Percentiles rank a stretch among this genome's conserved stretches.
These are phyloP conservation scores for Junonia oenone DNA, from an alignment of 2,888 invertebrate species.

Conservation along the genomic window DNA sequence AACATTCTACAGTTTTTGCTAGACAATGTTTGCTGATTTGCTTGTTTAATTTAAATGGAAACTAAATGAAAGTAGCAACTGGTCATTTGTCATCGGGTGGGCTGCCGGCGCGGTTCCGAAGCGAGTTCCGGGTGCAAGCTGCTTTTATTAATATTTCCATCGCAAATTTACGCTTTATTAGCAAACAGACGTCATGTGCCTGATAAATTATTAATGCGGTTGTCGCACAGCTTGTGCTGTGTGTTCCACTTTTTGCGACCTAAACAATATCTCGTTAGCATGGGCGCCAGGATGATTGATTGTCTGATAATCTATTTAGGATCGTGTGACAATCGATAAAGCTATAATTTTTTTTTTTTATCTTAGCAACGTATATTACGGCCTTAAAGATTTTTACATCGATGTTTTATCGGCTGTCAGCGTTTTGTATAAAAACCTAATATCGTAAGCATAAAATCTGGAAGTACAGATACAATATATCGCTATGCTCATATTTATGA, in stretches of 20 bases:
- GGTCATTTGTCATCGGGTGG: constrained; percentile 70
- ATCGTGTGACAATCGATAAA: neutral
- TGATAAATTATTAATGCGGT: constrained; percentile 80
- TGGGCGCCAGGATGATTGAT: constrained; percentile 15
- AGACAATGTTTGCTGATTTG: constrained; percentile 31
- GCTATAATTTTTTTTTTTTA: neutral
- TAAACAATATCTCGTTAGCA: constrained; percentile 26
- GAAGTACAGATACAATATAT: constrained; percentile 24
- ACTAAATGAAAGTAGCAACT: constrained; percentile 67
- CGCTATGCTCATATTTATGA: constrained; percentile 28
- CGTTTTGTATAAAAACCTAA: constrained; percentile 14
- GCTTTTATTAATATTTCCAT: constrained; percentile 79
- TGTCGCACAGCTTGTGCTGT: constrained; percentile 60
- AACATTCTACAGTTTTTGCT: neutral
- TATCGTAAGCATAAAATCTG: constrained; percentile 22
- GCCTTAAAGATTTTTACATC: neutral
- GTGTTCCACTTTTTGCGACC: constrained; percentile 54
- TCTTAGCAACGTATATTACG: neutral
- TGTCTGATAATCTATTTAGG: constrained; percentile 5
- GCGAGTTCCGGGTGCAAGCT: constrained; percentile 64
- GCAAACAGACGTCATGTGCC: constrained; percentile 78
- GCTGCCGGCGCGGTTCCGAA: constrained; percentile 48
- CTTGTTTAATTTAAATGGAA: constrained; percentile 63
- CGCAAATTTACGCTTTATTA: constrained; percentile 76
- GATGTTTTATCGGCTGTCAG: constrained; percentile 10